Percentiles rank a stretch among this genome's conserved stretches.
Conservation (phyloP, 2,113 vertebrate genomes). For the Gymnocephalus cernua region DNA sequence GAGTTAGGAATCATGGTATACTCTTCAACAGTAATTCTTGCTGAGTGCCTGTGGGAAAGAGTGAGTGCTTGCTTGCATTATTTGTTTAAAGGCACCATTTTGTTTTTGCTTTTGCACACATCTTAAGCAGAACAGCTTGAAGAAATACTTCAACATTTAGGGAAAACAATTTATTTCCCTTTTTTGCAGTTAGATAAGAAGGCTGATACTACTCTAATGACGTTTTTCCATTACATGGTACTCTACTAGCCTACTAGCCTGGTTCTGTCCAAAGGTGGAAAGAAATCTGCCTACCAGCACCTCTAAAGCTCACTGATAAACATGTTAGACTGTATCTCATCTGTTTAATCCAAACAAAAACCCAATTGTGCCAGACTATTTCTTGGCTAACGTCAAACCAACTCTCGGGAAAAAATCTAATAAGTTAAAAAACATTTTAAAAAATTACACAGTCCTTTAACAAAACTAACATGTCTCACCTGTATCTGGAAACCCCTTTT, state of each 20-base stretch:
- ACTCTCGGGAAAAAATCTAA: not conserved
- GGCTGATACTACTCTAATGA: not conserved
- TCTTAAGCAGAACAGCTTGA: not conserved
- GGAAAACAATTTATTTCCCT: rapidly evolving
- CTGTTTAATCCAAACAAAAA: not conserved
- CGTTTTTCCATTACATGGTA: no score
- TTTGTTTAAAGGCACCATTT: conserved; percentile 9
- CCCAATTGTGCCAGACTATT: not conserved
- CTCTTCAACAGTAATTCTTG: conserved; percentile 27
- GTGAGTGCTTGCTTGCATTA: conserved; percentile 16
- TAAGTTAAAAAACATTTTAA: no score
- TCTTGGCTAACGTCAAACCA: not conserved
- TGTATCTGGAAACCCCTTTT: not conserved
- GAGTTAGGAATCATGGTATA: conserved; percentile 26
- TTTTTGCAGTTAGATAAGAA: not conserved
- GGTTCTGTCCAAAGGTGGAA: not conserved
- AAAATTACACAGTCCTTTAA: not conserved
- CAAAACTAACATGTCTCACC: not conserved
- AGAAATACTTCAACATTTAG: not conserved
- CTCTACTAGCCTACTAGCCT: no score
- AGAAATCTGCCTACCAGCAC: not conserved
- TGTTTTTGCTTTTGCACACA: not conserved
- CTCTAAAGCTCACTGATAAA: not conserved
- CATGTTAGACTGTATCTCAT: not conserved
- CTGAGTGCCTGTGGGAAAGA: conserved; percentile 3